Percentiles rank a stretch among this genome's conserved stretches.
Conservation (phyloP, 2,113 vertebrate genomes). For the Ceyx melanurus region DNA sequence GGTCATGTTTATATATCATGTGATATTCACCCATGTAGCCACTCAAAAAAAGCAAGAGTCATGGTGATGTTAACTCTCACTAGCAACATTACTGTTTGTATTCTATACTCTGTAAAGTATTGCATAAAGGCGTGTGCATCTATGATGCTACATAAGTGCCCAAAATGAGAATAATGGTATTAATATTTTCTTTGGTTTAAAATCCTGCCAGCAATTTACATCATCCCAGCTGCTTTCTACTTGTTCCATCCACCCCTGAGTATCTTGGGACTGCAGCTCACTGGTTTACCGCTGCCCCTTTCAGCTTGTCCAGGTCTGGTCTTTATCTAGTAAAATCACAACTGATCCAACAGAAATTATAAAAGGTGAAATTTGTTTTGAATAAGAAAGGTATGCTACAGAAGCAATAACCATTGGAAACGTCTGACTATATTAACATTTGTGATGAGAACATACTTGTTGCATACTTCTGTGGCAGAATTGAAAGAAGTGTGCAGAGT, state of each 20-base stretch:
- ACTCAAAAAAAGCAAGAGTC: neutral
- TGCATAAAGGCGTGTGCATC: neutral
- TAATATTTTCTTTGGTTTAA: neutral
- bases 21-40: neutral
- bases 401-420: neutral
- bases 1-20: too few relatives aligned
- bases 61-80: neutral
- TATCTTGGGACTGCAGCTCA: neutral
- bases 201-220: constrained; percentile 23
- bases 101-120: neutral
- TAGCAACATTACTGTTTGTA: neutral
- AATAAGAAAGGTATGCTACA: neutral
- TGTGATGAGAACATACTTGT: neutral
- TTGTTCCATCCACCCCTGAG: neutral
- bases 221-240: neutral
- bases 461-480: neutral
- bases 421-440: neutral
- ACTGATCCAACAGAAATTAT: neutral
- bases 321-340: neutral
- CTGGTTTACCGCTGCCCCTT: neutral
- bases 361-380: neutral
- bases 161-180: neutral
- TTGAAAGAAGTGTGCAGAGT: neutral
- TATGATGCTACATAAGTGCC: neutral
- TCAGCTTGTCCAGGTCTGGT: neutral